Percentiles rank a stretch among this genome's conserved stretches.
Conservation (phyloP, 2,113 vertebrate genomes). For the Fregata magnificens region DNA sequence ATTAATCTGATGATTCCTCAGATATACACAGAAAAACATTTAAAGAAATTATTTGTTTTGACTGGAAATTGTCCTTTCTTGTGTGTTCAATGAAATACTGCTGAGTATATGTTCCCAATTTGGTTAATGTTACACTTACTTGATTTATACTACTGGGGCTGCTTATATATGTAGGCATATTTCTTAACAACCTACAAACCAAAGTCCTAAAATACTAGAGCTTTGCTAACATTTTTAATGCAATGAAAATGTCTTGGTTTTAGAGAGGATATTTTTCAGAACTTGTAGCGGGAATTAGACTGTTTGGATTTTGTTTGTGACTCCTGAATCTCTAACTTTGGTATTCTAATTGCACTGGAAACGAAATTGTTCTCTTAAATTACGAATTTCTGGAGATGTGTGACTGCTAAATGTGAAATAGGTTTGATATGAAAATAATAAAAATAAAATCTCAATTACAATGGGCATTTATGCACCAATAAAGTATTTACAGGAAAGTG, state of each 20-base stretch:
- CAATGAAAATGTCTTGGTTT: background rate
- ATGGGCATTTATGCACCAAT: background rate
- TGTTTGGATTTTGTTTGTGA: background rate
- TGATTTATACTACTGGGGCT: background rate
- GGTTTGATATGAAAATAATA: background rate
- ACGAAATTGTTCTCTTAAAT: background rate
- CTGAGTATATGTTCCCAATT: background rate
- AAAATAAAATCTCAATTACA: background rate
- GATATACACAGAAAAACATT: background rate
- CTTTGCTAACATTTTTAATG: background rate
- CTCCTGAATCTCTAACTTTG: background rate
- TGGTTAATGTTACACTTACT: background rate
- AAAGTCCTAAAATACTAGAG: background rate
- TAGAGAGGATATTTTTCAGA: slow-evolving; percentile 1
- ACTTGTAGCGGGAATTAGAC: background rate
- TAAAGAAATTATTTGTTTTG: slow-evolving; percentile 23
- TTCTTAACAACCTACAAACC: background rate
- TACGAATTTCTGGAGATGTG: background rate
- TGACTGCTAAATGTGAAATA: background rate
- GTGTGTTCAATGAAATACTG: background rate
- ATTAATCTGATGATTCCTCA: background rate
- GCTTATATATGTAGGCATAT: background rate
- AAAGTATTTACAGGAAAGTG: background rate
- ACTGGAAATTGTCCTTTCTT: background rate
- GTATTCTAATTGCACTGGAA: background rate